A percentile compares a stretch with the other conserved stretches of the same genome.
Conservation (phyloP, 1,140 invertebrate species). For the Pseudomyrmex sp. region DNA sequence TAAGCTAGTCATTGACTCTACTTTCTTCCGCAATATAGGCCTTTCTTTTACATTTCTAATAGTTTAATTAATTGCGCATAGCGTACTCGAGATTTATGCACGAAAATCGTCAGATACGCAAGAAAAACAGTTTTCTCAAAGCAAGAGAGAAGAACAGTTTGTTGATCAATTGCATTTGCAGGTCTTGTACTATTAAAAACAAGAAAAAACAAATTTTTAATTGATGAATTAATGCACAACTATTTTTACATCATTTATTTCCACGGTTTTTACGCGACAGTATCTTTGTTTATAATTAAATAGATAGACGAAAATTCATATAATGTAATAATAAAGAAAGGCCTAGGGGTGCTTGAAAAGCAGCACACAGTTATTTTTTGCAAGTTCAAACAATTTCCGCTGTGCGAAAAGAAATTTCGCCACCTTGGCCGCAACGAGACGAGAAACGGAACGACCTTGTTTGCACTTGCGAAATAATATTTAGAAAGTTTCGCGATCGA, state of each 20-base stretch:
- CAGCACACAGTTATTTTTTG: slow-evolving; percentile 50
- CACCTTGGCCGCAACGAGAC: neutral
- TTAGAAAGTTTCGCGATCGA: slow-evolving; percentile 38
- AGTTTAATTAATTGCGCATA: neutral
- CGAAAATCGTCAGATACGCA: neutral
- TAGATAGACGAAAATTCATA: no score
- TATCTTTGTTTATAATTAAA: no score
- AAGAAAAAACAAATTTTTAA: no score
- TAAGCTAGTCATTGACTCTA: slow-evolving; percentile 81
- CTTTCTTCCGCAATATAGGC: slow-evolving; percentile 65
- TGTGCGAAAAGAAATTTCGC: neutral
- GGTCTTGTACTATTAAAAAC: no score
- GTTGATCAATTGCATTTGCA: no score
- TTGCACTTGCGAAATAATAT: slow-evolving; percentile 66
- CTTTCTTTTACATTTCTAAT: slow-evolving; percentile 59
- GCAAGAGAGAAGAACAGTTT: no score
- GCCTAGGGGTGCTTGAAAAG: slow-evolving; percentile 53
- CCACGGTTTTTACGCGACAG: no score
- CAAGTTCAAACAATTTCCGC: slow-evolving; percentile 62
- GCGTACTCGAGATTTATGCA: neutral
- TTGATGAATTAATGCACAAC: no score
- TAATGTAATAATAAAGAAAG: slow-evolving; percentile 49
- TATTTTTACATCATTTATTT: no score
- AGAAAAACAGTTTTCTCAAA: neutral
- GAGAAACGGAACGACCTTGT: slow-evolving; percentile 45